A percentile compares a stretch with the other conserved stretches of the same genome.
Evolutionary conservation across 2,888 invertebrate species (phyloP).

Genomic region (Drosophila mayaguana): DNA sequence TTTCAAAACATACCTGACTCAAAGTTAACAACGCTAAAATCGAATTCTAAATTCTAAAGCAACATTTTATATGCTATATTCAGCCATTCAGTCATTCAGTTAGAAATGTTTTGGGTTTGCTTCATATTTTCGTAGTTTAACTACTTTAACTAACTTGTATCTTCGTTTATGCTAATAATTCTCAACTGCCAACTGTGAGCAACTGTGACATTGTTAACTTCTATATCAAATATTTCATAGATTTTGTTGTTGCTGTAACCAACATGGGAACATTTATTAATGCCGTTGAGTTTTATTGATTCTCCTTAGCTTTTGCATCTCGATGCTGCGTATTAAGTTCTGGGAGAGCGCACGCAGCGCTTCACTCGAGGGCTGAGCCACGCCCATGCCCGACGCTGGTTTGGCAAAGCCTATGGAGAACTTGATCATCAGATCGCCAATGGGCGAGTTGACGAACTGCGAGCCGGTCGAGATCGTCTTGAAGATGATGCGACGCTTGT

Average conservation of each 20-base stretch:
- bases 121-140: not conserved
- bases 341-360: slow-evolving; percentile 57
- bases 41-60: not conserved
- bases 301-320: slow-evolving; percentile 58
- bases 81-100: not conserved
- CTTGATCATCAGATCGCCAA: slow-evolving; percentile 81
- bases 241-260: not conserved
- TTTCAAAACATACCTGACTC: slow-evolving; percentile 1
- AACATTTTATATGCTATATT: not conserved
- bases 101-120: not conserved
- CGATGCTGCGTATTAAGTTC: slow-evolving; percentile 60
- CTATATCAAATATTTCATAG: not conserved
- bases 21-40: slow-evolving; percentile 8
- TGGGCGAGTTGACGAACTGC: slow-evolving; percentile 80
- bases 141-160: not conserved
- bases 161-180: not conserved
- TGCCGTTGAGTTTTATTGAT: slow-evolving; percentile 43
- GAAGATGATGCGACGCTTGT: slow-evolving; percentile 70
- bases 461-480: slow-evolving; percentile 78
- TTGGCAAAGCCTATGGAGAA: slow-evolving; percentile 81
- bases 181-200: not conserved
- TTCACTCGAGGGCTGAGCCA: slow-evolving; percentile 35
- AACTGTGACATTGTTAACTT: slow-evolving; percentile 7
- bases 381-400: slow-evolving; percentile 29
- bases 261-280: slow-evolving; percentile 25